Conservation (phyloP, 2,797 vertebrate genomes). For the Liasis olivaceus region DNA sequence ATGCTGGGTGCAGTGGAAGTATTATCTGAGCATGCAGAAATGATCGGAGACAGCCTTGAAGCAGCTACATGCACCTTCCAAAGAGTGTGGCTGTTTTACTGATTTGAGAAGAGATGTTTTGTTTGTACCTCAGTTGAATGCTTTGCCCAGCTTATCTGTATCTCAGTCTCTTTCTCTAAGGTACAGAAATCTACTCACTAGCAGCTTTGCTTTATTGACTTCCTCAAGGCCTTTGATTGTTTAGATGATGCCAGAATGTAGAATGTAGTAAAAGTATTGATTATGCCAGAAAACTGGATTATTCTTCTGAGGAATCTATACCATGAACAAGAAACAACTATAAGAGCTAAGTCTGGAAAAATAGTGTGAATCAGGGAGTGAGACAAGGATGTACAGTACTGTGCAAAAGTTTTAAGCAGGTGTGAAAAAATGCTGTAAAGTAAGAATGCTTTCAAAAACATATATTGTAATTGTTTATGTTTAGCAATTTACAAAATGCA, state of each 20-base stretch:
- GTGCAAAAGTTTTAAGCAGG: no score
- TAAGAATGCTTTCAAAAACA: no score
- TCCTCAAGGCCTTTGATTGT: background rate
- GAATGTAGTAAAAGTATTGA: background rate
- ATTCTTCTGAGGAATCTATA: background rate
- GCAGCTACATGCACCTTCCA: background rate
- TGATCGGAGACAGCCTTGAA: background rate
- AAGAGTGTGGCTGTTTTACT: background rate
- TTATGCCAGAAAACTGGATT: background rate
- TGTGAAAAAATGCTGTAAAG: no score
- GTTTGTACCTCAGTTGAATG: background rate
- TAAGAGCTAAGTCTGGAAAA: background rate
- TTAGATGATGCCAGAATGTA: background rate
- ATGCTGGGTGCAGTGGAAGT: background rate
- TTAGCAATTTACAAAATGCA: no score
- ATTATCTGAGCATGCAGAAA: background rate
- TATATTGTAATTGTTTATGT: no score
- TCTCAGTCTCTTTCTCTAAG: background rate
- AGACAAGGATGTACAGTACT: background rate
- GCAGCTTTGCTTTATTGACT: background rate
- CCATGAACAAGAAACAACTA: background rate
- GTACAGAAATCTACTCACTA: background rate
- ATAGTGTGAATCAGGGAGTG: background rate
- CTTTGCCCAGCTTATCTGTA: background rate
- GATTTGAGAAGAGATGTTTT: background rate